Conservation (phyloP, 2,888 invertebrate genomes). For the Cheilosia impressa region DNA sequence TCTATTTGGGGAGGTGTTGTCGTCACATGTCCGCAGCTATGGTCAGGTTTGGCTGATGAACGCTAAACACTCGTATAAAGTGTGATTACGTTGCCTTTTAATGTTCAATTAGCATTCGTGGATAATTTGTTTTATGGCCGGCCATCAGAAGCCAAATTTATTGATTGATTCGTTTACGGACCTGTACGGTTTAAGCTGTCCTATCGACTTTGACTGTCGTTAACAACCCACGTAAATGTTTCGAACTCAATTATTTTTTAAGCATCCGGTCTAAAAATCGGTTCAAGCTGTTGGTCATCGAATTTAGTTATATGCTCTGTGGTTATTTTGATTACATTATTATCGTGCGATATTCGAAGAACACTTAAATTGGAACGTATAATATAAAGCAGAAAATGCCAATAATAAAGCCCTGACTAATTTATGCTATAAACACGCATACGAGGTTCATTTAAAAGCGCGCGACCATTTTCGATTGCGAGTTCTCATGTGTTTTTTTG, state of each 20-base stretch:
- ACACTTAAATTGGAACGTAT: no score
- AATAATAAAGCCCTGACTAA: no score
- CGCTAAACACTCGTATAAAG: constrained; percentile 49
- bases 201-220: background rate
- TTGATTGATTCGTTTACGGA: constrained; percentile 52
- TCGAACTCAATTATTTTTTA: constrained; percentile 20
- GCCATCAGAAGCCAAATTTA: constrained; percentile 19
- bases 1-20: constrained; percentile 34
- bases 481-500: no score
- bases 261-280: constrained; percentile 11
- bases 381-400: no score
- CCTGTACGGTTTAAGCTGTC: constrained; percentile 1
- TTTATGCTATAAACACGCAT: no score
- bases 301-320: constrained; percentile 12
- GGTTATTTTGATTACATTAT: background rate
- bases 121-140: constrained; percentile 36
- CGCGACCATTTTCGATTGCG: no score
- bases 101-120: constrained; percentile 52
- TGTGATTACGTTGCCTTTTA: constrained; percentile 60
- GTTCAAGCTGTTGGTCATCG: constrained; percentile 25
- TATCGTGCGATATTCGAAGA: no score
- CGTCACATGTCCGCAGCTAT: constrained; percentile 37
- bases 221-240: constrained; percentile 22
- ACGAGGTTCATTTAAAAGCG: no score
- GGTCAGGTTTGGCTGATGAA: constrained; percentile 44